These are phyloP conservation scores for Amblyjoppa proteus DNA, from an alignment of 2,888 invertebrate genomes.

Conservation along the genomic window DNA sequence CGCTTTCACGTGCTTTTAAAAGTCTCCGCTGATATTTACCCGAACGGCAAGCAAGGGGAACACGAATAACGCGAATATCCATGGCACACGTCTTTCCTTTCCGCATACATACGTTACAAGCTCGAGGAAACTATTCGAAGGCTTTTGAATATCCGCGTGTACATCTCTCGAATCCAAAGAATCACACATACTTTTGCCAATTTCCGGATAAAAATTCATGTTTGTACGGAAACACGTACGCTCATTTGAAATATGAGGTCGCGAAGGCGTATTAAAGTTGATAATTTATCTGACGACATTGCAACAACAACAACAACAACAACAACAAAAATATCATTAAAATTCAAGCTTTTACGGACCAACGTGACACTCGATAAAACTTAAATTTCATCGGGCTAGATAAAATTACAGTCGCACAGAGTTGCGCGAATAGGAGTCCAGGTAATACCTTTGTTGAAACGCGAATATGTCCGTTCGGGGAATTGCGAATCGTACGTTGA, in stretches of 20 bases:
- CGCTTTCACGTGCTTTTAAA: slow-evolving; percentile 46
- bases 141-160: slow-evolving; percentile 1
- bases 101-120: not conserved
- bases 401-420: slow-evolving; percentile 35
- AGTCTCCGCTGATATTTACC: slow-evolving; percentile 38
- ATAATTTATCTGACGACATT: not conserved
- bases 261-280: not conserved
- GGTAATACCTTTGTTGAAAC: slow-evolving; percentile 58
- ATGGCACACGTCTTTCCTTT: not conserved
- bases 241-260: not conserved
- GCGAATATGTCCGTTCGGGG: slow-evolving; percentile 43
- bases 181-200: not conserved
- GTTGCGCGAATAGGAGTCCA: slow-evolving; percentile 11
- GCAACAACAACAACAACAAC: no score
- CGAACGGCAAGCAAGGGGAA: slow-evolving; percentile 10
- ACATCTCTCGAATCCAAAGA: not conserved
- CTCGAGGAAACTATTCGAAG: not conserved
- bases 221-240: not conserved
- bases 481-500: slow-evolving; percentile 49
- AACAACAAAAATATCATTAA: not conserved
- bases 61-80: not conserved
- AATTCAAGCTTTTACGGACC: not conserved
- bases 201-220: slow-evolving; percentile 3
- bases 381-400: slow-evolving; percentile 4
- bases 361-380: not conserved